Base-by-base conservation (phyloP, 2,797 vertebrate genomes). In the Brachymystax lenok region DNA sequence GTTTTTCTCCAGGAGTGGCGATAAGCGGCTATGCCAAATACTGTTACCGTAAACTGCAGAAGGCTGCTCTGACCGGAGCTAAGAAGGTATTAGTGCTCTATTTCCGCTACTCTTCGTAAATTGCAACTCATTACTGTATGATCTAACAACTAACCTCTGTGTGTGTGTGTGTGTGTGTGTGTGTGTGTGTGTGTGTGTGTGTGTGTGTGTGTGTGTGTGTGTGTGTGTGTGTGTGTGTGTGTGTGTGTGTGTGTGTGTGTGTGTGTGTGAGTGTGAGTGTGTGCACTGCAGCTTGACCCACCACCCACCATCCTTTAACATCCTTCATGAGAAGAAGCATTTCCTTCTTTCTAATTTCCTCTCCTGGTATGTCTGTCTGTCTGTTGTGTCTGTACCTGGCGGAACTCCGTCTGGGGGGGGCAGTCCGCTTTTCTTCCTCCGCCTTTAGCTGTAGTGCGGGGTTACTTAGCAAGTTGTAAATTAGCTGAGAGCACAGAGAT, bases 11-110 rank as follows among this genome's bases (percentile, higher is more conserved):
- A 99, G 98, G 97, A 80, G 97, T 99, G 92, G 97, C 97, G n/a
- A 97, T 99, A 75, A 99, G 98, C 95, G 96, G 97, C 28, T 99
- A 99, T 0, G 98, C 98, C 91, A 98, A 98, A 92, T 98, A 98
- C 91, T 99, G 97, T 89, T 97, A 97, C 95, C 95, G 95, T 88
- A 99, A 98, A 87, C 95, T 99, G 30, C 97, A 97, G 89, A 98
- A 98, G 92, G 96, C 96, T 1, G 98, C 97, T 5, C 87, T 99
- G 86, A 96, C 95, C 0, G 98, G 98, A 73, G 97, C 97, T 83
- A 99, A 99, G 91, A 99, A 99, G 97, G 98, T 99, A 93, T 76
- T 24, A 12, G 40, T 46, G 40, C 10, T 27, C 70, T 24, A 19
- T 72, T 52, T 72, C 51, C 51, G 4, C 33, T 78, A 5, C 63